Conservation (phyloP, 2,888 invertebrate genomes). For the Cantharis flavilabris region DNA sequence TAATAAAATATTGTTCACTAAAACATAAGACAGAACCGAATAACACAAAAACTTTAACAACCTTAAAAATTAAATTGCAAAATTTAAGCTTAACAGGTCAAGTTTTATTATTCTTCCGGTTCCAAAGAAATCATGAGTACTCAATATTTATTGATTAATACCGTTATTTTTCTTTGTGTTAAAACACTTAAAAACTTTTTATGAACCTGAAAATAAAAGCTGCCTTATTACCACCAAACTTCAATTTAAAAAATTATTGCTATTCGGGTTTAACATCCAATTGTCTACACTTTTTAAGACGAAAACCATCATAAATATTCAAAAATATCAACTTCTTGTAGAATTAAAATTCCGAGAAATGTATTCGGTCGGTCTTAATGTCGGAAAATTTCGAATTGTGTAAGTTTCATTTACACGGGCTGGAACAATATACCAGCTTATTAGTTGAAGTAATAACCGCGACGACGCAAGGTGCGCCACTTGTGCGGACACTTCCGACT, state of each 20-base stretch:
- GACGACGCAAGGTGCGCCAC: constrained; percentile 31
- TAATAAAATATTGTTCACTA: not conserved
- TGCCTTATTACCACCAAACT: not conserved
- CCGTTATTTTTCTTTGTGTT: constrained; percentile 4
- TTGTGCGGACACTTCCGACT: constrained; percentile 28
- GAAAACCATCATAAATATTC: not conserved
- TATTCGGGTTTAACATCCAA: not conserved
- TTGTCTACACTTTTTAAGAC: not conserved
- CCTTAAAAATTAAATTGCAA: not conserved
- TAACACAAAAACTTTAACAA: not conserved
- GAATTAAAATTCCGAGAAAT: not conserved
- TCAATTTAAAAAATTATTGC: not conserved
- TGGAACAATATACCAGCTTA: constrained; percentile 5
- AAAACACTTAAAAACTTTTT: constrained; percentile 2
- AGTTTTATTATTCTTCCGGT: not conserved
- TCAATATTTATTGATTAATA: constrained; percentile 1
- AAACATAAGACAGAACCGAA: not conserved
- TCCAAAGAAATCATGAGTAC: not conserved
- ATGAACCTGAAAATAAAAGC: not conserved
- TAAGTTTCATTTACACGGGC: not conserved
- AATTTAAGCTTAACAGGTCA: not conserved
- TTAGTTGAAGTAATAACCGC: constrained; percentile 30
- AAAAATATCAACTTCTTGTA: not conserved
- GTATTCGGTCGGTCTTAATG: not conserved
- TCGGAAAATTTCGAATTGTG: not conserved